Evolutionary conservation across 1,140 invertebrate species (phyloP).

Genomic region (Lanistes nyassanus): DNA sequence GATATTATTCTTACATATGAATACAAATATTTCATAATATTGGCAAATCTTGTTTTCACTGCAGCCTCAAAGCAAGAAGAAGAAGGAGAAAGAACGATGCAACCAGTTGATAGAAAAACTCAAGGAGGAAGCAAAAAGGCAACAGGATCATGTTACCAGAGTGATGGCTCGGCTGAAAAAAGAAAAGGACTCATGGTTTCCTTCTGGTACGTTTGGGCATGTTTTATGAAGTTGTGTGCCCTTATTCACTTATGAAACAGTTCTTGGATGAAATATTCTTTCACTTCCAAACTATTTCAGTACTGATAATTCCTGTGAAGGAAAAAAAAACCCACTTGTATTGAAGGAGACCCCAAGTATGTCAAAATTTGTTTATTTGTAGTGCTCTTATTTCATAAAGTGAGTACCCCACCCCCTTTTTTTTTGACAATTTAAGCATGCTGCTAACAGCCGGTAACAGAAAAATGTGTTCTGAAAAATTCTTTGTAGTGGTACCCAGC

Average conservation of each 20-base stretch:
- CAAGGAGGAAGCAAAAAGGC: constrained; percentile 91
- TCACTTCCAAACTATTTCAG: background rate
- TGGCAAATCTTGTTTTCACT: too few species aligned
- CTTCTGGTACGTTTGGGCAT: constrained; percentile 70
- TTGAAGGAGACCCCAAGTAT: background rate
- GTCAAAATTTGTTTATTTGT: background rate
- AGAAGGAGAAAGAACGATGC: constrained; percentile 83
- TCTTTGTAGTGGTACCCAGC: too few species aligned
- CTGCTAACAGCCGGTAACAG: too few species aligned
- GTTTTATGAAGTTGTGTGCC: too few species aligned
- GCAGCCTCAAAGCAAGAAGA: constrained; percentile 82
- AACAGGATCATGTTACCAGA: constrained; percentile 92
- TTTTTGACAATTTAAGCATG: too few species aligned
- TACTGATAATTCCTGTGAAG: background rate
- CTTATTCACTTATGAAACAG: background rate
- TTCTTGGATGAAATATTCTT: background rate
- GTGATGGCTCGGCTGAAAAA: constrained; percentile 80
- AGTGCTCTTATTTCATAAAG: too few species aligned
- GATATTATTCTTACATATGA: too few species aligned
- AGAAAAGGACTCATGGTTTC: constrained; percentile 94
- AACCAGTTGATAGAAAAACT: constrained; percentile 85
- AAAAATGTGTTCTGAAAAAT: too few species aligned
- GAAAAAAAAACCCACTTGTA: background rate
- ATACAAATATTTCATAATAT: too few species aligned
- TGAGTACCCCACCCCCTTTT: too few species aligned